Base-by-base conservation (phyloP, 2,113 vertebrate genomes). In the Tringa solitaria region DNA sequence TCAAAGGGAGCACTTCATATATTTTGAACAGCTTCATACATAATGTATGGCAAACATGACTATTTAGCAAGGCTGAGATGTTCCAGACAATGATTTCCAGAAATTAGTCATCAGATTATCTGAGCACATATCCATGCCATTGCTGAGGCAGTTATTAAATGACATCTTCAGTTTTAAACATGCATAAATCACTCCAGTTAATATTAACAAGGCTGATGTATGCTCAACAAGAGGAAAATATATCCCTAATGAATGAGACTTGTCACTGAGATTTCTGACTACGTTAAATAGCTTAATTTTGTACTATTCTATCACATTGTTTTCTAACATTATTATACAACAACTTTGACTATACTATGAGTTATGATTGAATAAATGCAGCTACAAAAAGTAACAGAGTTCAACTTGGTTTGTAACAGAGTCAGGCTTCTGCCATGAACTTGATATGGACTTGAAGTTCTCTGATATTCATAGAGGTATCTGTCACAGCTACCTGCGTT, bases 101-200 rank as follows among this genome's bases (percentile, higher is more conserved):
- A 93, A 87, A 76, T 8, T 4, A 87, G 23, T 70, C n/a, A 16
- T 27, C 27, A 4, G 35, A 27, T 93, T 85, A 45, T 69, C 56
- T 87, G 73, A 93, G 64, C 41, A 61, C 26, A 56, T 33, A 63
- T 46, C 82, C 27, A 37, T 59, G 45, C 24, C 54, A 59, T 78
- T 93, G 54, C 41, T 89, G 68, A 74, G 90, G 23, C 28, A 72
- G 32, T 64, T 94, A 74, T 80, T 92, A 89, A 92, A 91, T 91
- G 56, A 68, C 69, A 46, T 82, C 28, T 82, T 89, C 46, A 67
- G 15, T 74, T 92, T 95, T 81, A 80, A 87, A 67, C 18, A 33
- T 30, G 39, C 37, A 41, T 61, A 73, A 91, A 92, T 93, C 17
- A 61, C 26, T 69, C 12, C 35, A 43, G 10, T 70, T 90, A 73